Percentiles rank a stretch among this genome's conserved stretches.
Conservation (phyloP, 2,888 invertebrate genomes). For the Danaus chrysippus region DNA sequence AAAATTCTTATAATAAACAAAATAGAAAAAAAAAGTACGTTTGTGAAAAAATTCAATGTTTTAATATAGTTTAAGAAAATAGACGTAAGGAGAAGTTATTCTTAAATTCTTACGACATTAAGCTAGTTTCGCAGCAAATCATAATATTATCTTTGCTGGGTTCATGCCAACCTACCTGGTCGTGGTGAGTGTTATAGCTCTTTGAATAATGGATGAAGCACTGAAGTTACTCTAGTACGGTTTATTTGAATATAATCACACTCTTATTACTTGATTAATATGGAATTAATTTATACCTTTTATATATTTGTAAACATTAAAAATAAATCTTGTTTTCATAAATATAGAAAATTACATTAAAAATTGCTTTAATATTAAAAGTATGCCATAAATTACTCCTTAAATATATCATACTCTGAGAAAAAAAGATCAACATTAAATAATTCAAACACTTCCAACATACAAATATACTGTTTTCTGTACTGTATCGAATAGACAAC, state of each 20-base stretch:
- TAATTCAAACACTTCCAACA: slow-evolving; percentile 22
- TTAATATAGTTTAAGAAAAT: slow-evolving; percentile 34
- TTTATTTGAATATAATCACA: background rate
- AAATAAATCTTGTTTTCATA: too few species aligned
- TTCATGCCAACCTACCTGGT: slow-evolving; percentile 31
- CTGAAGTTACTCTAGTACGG: slow-evolving; percentile 12
- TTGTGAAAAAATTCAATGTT: background rate
- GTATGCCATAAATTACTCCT: background rate
- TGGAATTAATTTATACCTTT: too few species aligned
- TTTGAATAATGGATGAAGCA: slow-evolving; percentile 35
- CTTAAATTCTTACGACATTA: slow-evolving; percentile 23
- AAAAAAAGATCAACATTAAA: slow-evolving; percentile 15
- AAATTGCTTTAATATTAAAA: too few species aligned
- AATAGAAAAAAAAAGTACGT: too few species aligned
- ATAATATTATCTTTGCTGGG: slow-evolving; percentile 34
- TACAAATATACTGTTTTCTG: slow-evolving; percentile 27
- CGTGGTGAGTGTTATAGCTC: slow-evolving; percentile 33
- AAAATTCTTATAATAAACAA: too few species aligned
- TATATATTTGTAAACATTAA: too few species aligned
- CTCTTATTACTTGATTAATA: too few species aligned
- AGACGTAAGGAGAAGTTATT: slow-evolving; percentile 32
- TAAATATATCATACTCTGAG: background rate
- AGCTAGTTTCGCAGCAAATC: slow-evolving; percentile 32
- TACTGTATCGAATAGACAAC: slow-evolving; percentile 33
- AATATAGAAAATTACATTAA: too few species aligned